Conservation (phyloP, 1,140 invertebrate species). For the Cardiocondyla obscurior region DNA sequence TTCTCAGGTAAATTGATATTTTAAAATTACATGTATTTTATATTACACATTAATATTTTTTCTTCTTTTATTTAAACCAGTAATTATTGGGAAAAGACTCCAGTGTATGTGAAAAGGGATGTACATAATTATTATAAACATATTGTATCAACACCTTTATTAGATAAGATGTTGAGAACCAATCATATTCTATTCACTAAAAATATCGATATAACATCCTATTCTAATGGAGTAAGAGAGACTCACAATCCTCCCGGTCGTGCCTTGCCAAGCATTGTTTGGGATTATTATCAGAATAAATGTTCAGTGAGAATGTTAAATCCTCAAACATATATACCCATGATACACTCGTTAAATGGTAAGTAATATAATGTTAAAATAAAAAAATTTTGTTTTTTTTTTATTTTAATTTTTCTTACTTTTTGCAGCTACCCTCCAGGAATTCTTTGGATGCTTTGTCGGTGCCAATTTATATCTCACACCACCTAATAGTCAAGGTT, state of each 20-base stretch:
- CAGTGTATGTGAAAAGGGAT: constrained; percentile 89
- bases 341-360: constrained; percentile 86
- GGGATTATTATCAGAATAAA: constrained; percentile 95
- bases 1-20: constrained; percentile 85
- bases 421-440: constrained; percentile 90
- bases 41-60: constrained; percentile 32
- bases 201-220: constrained; percentile 96
- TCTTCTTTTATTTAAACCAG: constrained; percentile 69
- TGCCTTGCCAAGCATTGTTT: constrained; percentile 91
- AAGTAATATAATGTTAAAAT: constrained; percentile 19
- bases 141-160: constrained; percentile 89
- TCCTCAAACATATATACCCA: constrained; percentile 93
- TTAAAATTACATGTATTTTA: constrained; percentile 19
- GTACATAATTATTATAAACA: constrained; percentile 88
- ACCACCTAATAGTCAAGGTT: constrained; percentile 97
- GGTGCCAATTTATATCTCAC: constrained; percentile 98
- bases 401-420: background rate
- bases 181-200: constrained; percentile 91
- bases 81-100: constrained; percentile 91
- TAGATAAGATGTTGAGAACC: constrained; percentile 91
- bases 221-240: constrained; percentile 90
- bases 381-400: constrained; percentile 27
- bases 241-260: constrained; percentile 94
- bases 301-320: constrained; percentile 96
- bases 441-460: constrained; percentile 96